These are phyloP conservation scores for Leptopilina myrica DNA, from an alignment of 2,888 invertebrate genomes.

Conservation along the genomic window DNA sequence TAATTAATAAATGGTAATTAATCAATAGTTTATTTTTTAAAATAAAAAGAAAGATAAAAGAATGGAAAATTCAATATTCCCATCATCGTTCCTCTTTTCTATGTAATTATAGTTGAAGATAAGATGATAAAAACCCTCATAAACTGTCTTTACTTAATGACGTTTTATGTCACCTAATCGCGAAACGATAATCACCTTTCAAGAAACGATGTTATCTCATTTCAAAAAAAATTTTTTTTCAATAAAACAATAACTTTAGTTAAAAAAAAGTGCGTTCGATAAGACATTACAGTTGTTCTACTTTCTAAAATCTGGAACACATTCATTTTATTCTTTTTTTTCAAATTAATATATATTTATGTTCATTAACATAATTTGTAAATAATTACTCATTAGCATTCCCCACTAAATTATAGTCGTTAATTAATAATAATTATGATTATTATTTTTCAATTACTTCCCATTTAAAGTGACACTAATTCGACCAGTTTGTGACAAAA, in stretches of 20 bases:
- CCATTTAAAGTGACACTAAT: too few relatives aligned
- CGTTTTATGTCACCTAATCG: not conserved
- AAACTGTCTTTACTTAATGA: not conserved
- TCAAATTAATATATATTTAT: not conserved
- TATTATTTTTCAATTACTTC: too few relatives aligned
- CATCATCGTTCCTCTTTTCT: too few relatives aligned
- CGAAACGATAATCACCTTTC: not conserved
- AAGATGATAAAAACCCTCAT: not conserved
- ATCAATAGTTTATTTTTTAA: too few relatives aligned
- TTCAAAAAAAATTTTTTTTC: not conserved
- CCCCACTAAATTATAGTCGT: too few relatives aligned
- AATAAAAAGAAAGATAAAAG: too few relatives aligned
- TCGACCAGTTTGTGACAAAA: too few relatives aligned
- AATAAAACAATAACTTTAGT: not conserved
- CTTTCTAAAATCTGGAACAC: not conserved
- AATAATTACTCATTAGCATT: too few relatives aligned
- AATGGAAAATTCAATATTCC: too few relatives aligned
- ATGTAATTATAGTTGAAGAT: not conserved
- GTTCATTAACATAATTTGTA: too few relatives aligned
- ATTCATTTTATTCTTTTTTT: not conserved
- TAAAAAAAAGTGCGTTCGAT: not conserved
- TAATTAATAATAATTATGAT: too few relatives aligned
- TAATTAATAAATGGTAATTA: too few relatives aligned
- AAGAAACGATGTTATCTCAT: not conserved
- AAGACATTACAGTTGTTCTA: not conserved